phyloP scores from a whole-genome alignment of 2,888 invertebrate species.

The Melieria crassipennis region DNA sequence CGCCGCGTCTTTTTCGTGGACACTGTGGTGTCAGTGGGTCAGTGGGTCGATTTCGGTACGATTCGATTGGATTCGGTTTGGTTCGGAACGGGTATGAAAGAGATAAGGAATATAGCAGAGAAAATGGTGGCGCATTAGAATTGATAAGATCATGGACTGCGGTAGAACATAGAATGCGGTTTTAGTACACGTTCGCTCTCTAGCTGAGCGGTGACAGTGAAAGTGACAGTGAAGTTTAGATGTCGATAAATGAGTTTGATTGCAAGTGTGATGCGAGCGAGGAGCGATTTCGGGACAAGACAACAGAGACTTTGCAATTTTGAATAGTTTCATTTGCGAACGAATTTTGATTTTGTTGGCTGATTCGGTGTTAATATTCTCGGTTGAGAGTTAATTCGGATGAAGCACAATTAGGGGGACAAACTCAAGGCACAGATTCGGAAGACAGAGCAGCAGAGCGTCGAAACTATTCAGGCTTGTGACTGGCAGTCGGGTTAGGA shows the following conservation, averaged over 20 bases:
- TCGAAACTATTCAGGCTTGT: too few relatives aligned
- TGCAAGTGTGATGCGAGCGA: conserved; percentile 40
- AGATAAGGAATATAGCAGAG: conserved; percentile 37
- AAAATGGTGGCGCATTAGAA: conserved; percentile 14
- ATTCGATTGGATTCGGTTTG: conserved; percentile 28
- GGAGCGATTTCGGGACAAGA: conserved; percentile 33
- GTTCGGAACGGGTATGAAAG: conserved; percentile 51
- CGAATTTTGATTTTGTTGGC: conserved; percentile 21
- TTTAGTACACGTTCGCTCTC: conserved; percentile 40
- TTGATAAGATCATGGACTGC: neutral
- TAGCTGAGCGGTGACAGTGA: conserved; percentile 35
- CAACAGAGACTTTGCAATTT: conserved; percentile 3
- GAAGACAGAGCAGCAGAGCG: too few relatives aligned
- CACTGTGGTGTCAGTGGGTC: conserved; percentile 22
- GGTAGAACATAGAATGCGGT: conserved; percentile 1
- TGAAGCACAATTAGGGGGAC: conserved; percentile 20
- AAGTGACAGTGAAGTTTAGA: conserved; percentile 10
- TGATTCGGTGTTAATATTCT: too few relatives aligned
- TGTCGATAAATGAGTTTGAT: conserved; percentile 40
- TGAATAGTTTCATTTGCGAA: conserved; percentile 4
- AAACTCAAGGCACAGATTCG: too few relatives aligned
- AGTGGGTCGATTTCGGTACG: conserved; percentile 1
- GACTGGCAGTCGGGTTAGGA: conserved; percentile 2
- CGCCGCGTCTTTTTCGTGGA: conserved; percentile 37
- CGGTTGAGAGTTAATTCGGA: conserved; percentile 11